Conservation (phyloP, 2,888 invertebrate genomes). For the Vesta saturnalis region DNA sequence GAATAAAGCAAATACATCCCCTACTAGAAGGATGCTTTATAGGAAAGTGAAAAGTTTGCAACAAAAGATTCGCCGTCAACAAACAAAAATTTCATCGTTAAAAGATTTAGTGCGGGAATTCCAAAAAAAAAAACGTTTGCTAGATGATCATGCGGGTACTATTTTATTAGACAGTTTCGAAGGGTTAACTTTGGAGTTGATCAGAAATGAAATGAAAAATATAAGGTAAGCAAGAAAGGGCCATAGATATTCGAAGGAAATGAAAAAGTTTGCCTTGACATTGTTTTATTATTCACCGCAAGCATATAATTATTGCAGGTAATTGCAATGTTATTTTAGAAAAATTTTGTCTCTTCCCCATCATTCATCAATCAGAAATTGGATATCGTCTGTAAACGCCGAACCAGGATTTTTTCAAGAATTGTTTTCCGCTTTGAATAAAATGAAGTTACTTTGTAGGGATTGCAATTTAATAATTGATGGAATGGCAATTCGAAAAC, state of each 20-base stretch:
- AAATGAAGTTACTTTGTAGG: background rate
- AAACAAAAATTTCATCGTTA: background rate
- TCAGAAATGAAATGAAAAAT: slow-evolving; percentile 10
- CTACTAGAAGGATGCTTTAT: background rate
- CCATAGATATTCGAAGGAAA: slow-evolving; percentile 6
- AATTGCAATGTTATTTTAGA: background rate
- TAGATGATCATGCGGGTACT: background rate
- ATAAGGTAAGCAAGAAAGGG: slow-evolving; percentile 4
- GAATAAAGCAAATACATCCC: background rate
- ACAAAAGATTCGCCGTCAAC: background rate
- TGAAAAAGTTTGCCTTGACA: slow-evolving; percentile 11
- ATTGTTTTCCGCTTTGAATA: background rate
- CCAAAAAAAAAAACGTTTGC: slow-evolving; percentile 2
- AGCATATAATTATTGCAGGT: slow-evolving; percentile 17
- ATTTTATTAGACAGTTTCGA: slow-evolving; percentile 7
- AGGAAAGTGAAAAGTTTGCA: slow-evolving; percentile 7
- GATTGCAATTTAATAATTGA: slow-evolving; percentile 9
- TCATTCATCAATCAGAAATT: slow-evolving; percentile 2
- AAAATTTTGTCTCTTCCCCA: background rate
- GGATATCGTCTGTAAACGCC: slow-evolving; percentile 14
- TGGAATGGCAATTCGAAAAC: slow-evolving; percentile 32
- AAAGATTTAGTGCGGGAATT: background rate
- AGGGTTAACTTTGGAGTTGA: background rate
- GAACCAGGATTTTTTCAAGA: slow-evolving; percentile 10
- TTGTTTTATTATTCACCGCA: slow-evolving; percentile 15